Conservation (phyloP, 2,888 invertebrate genomes). For the Agrochola macilenta region DNA sequence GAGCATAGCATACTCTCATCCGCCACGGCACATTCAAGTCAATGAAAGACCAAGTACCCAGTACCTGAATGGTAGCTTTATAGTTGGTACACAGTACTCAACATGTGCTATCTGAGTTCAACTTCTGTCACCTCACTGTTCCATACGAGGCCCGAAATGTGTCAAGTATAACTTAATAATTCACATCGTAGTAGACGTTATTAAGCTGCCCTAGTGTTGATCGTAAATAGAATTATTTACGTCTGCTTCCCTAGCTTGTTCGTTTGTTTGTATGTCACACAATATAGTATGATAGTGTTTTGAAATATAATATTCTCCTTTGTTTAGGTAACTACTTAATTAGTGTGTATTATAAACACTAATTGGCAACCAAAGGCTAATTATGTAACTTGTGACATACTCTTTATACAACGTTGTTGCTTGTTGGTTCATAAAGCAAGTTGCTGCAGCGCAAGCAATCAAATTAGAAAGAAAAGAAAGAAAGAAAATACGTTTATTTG, state of each 20-base stretch:
- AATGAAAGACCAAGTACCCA: too few species aligned
- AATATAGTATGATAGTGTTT: constrained; percentile 9
- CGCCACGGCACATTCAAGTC: too few species aligned
- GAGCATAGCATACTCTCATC: too few species aligned
- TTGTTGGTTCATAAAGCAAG: constrained; percentile 4
- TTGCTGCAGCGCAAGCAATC: constrained; percentile 11
- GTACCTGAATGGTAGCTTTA: too few species aligned
- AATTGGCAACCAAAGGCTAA: constrained; percentile 9
- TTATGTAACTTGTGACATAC: not conserved
- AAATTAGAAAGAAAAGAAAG: too few species aligned
- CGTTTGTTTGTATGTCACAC: constrained; percentile 26
- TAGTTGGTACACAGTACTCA: too few species aligned
- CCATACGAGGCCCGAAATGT: constrained; percentile 14
- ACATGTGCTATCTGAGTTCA: too few species aligned
- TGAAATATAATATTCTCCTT: constrained; percentile 10
- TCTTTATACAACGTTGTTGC: not conserved
- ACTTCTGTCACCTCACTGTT: constrained; percentile 14
- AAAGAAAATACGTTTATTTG: too few species aligned
- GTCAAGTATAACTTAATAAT: constrained; percentile 60
- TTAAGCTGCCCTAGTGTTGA: constrained; percentile 11
- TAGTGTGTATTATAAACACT: not conserved
- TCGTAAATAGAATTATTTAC: constrained; percentile 40
- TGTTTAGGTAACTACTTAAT: not conserved
- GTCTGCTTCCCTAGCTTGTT: not conserved
- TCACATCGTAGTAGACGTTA: constrained; percentile 57